Base-by-base conservation (phyloP, 2,113 vertebrate species). In the Pangasianodon gigas region DNA sequence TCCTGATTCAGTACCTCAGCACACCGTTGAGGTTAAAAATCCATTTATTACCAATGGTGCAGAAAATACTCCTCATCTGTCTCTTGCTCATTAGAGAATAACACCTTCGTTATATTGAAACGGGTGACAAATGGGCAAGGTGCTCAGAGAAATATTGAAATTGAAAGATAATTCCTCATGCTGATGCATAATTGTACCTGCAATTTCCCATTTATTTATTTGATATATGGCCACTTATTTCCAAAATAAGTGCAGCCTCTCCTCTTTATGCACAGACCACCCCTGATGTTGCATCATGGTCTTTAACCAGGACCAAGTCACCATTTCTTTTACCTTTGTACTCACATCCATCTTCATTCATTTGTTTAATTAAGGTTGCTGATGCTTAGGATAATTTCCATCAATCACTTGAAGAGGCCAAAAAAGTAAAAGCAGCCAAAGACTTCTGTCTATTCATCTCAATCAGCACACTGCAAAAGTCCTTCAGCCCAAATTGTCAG, bases 71-170 rank as follows among this genome's bases (percentile, higher is more conserved):
- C 41, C 44, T 92, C 93, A 95, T 93, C 93, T 93, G 92, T 93
- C 93, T 88, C 89, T 92, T 89, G 91, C 92, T 95, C 91, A 91
- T 93, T 93, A 91, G 90, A 90, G 84, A 83, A n/a, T 91, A 93
- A 93, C 93, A 93, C 94, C 90, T 93, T 90, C 93, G 92, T 94
- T 92, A 83, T 87, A 90, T 90, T 89, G 92, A 90, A 95, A 93
- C 88, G 91, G 90, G 93, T 95, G 94, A 96, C 94, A 92, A 95
- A 96, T 94, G 94, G 90, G 90, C 24, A 84, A 79, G 84, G 88
- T 89, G 93, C 94, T 95, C 90, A 89, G 91, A 93, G 93, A 94
- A 95, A 95, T 93, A 95, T 92, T 94, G 86, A 93, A 94, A 95
- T 93, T 92, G 92, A 94, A 91, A 86, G 92, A 93, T 92, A 90